Conservation (phyloP, 1,140 invertebrate species). For the Marisa cornuarietis region DNA sequence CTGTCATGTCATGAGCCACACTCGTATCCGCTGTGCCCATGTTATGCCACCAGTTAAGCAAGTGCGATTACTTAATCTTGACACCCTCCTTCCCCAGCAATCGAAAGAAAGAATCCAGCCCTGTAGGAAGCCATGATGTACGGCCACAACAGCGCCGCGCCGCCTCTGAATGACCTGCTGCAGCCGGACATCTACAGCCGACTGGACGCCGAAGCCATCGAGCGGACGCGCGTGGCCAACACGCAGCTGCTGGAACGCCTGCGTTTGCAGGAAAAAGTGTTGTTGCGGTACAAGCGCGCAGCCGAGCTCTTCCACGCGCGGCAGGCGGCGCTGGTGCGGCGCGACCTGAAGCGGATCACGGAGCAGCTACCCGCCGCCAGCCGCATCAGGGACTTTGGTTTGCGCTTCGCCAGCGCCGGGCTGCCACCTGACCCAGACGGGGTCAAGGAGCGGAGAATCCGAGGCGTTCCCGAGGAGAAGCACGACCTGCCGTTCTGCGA, state of each 20-base stretch:
- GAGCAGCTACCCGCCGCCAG: conserved; percentile 43
- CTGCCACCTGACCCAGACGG: conserved; percentile 12
- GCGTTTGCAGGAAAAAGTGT: conserved; percentile 42
- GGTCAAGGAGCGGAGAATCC: conserved; percentile 34
- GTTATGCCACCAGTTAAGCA: no score
- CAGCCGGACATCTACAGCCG: conserved; percentile 55
- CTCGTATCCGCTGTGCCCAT: no score
- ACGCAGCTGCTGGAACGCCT: conserved; percentile 43
- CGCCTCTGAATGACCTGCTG: conserved; percentile 54
- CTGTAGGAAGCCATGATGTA: no score
- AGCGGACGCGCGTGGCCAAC: conserved; percentile 52
- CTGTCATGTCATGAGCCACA: no score
- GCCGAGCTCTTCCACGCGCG: conserved; percentile 35
- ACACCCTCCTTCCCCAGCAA: no score
- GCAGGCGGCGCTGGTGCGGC: conserved; percentile 36
- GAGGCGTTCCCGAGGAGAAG: conserved; percentile 41
- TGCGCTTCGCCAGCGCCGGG: conserved; percentile 22
- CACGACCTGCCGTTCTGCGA: conserved; percentile 50
- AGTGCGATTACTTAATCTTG: no score
- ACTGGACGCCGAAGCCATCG: conserved; percentile 51
- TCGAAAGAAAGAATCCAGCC: no score
- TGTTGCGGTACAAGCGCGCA: conserved; percentile 40
- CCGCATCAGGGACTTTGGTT: conserved; percentile 33
- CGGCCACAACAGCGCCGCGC: conserved; percentile 21
- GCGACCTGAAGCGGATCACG: conserved; percentile 41